Evolutionary conservation across 92 coral and sea anemone species (phyloP), one percentile per base, ranked within the genome.

Genomic region (Pocillopora meandrina): DNA sequence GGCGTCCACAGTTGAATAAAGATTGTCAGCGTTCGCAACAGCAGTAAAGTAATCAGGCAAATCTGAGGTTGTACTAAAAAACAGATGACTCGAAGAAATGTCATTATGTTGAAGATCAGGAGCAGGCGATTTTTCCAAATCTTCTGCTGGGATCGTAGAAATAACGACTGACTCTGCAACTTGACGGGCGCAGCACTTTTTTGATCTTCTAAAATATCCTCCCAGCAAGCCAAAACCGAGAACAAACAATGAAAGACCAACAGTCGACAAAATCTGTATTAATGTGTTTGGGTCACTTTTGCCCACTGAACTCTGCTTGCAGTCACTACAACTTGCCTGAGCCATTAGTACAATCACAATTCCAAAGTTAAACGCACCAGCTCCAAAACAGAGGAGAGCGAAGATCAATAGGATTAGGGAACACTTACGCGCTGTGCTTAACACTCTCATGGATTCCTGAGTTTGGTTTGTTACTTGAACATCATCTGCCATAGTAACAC

Each of bases 51-150:
- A 81, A 59, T 70, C 76, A 5, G 85, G 70, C 49, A 79, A 65
- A 65, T 65, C 62, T 15, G 26, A 55, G 21, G n/a, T 13, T 21
- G 52, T 2, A 42, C 59, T 47, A 2, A 12, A 67, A 61, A 76
- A 78, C 18, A 62, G 84, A 59, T 61, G 88, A 67, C 65, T 8
- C 21, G 60, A 69, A 13, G 86, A 85, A 34, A 52, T 71, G 6
- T 49, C 33, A 56, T 47, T 52, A 20, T 72, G 57, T 14, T 85
- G 52, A 55, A 76, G 63, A 13, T 86, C 61, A 9, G 69, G 60
- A 6, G 92, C 90, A 8, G 97, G 94, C 20, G 89, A 81, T 76
- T 93, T 93, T 31, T 88, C 94, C 78, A 91, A 47, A 47, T 89
- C 94, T 33, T 86, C 89, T 12, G 85, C 88, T 9, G 96, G 81